Percentiles rank a stretch among this genome's conserved stretches.
Conservation (phyloP, 2,113 vertebrate genomes). For the Caranx melampygus region DNA sequence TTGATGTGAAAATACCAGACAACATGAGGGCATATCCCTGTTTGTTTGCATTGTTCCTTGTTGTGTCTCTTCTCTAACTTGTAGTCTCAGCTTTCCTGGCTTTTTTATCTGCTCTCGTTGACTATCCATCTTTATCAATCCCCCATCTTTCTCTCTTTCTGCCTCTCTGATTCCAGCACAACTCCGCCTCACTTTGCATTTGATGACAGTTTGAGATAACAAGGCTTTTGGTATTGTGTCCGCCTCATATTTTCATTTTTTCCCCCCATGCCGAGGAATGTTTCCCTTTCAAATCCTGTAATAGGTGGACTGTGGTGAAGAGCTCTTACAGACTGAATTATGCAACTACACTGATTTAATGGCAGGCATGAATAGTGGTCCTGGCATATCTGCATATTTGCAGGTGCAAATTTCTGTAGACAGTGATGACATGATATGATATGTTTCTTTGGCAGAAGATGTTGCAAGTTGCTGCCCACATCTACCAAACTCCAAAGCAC, state of each 20-base stretch:
- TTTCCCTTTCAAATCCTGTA: conserved; percentile 33
- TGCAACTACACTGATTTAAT: conserved; percentile 22
- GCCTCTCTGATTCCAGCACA: conserved; percentile 39
- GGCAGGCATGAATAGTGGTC: conserved; percentile 3
- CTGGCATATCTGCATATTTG: conserved; percentile 17
- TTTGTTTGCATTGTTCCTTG: conserved; percentile 61
- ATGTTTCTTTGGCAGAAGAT: not conserved
- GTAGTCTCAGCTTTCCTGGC: conserved; percentile 21
- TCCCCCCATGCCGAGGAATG: conserved; percentile 29
- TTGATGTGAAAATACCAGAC: conserved; percentile 65
- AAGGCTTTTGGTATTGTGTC: conserved; percentile 31
- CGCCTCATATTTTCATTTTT: conserved; percentile 49
- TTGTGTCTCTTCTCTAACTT: conserved; percentile 70
- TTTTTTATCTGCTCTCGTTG: conserved; percentile 49
- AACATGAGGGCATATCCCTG: conserved; percentile 42
- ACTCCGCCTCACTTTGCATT: conserved; percentile 36
- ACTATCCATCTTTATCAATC: conserved; percentile 45
- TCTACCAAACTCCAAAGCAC: not conserved
- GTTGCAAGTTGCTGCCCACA: not conserved
- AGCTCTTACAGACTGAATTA: conserved; percentile 36
- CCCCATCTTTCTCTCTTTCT: conserved; percentile 41
- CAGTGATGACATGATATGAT: not conserved
- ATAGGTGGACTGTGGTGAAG: conserved; percentile 10
- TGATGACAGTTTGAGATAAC: conserved; percentile 63
- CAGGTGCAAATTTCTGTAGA: not conserved